Conservation (phyloP, 2,113 vertebrate species). For the Trinectes maculatus region DNA sequence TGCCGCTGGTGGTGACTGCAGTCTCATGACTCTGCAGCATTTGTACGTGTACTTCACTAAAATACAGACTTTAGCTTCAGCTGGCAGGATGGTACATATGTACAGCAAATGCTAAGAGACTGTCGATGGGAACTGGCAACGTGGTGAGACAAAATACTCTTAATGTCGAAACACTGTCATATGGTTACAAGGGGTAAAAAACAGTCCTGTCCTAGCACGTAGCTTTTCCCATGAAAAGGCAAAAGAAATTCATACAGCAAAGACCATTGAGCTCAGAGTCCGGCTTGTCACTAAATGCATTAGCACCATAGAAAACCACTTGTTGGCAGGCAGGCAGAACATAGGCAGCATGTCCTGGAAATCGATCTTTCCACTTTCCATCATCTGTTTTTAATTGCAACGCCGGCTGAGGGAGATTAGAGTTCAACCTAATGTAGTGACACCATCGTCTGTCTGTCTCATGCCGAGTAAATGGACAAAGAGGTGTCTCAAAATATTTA, state of each 20-base stretch:
- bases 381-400: conserved; percentile 18
- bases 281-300: conserved; percentile 40
- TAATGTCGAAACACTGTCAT: conserved; percentile 13
- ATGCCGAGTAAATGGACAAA: conserved; percentile 15
- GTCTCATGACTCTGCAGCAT: conserved; percentile 33
- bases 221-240: conserved; percentile 31
- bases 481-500: conserved; percentile 16
- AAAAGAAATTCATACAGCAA: conserved; percentile 27
- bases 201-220: conserved; percentile 2
- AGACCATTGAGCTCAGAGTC: conserved; percentile 25
- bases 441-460: conserved; percentile 15
- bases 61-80: conserved; percentile 72
- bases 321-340: conserved; percentile 64
- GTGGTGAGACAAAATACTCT: conserved; percentile 26
- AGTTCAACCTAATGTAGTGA: conserved; percentile 15
- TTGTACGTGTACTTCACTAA: conserved; percentile 37
- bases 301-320: conserved; percentile 64
- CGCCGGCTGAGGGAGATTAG: not conserved
- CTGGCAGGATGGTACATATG: conserved; percentile 46
- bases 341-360: conserved; percentile 25
- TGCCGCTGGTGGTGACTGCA: conserved; percentile 12
- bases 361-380: conserved; percentile 29
- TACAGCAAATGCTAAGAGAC: conserved; percentile 42
- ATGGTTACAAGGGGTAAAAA: conserved; percentile 5
- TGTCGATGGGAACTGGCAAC: conserved; percentile 3